These are phyloP conservation scores for Neogobius melanostomus DNA, from an alignment of 2,113 vertebrate species.

Conservation along the genomic window DNA sequence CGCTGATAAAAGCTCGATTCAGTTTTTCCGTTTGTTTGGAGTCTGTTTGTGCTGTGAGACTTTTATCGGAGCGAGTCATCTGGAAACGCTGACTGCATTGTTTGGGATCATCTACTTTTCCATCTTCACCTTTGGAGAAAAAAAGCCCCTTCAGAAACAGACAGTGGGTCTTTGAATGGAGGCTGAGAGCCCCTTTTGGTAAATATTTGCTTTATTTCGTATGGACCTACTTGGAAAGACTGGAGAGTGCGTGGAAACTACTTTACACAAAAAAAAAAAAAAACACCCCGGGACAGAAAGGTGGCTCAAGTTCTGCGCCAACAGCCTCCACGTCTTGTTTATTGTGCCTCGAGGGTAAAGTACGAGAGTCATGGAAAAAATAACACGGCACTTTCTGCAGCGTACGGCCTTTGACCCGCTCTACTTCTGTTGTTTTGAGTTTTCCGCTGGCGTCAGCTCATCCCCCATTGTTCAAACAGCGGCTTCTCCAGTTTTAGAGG, in stretches of 20 bases:
- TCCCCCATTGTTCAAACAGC: background rate
- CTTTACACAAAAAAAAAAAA: too few relatives aligned
- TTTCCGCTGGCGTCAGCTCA: constrained; percentile 34
- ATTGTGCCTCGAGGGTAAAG: constrained; percentile 9
- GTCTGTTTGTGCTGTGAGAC: background rate
- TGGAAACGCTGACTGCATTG: constrained; percentile 7
- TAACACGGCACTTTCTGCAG: constrained; percentile 6
- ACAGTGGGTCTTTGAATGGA: background rate
- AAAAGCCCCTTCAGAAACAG: background rate
- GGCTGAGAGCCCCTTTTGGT: background rate
- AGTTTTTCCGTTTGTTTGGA: constrained; percentile 34
- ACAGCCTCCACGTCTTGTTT: background rate
- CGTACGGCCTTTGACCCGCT: constrained; percentile 3
- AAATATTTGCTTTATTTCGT: background rate
- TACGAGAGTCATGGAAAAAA: constrained; percentile 9
- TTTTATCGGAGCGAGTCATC: background rate
- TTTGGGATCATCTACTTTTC: constrained; percentile 3
- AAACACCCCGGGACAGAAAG: too few relatives aligned
- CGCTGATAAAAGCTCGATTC: constrained; percentile 2
- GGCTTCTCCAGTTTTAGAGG: background rate
- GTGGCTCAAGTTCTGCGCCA: too few relatives aligned
- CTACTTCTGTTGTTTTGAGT: constrained; percentile 7
- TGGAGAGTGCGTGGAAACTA: too few relatives aligned
- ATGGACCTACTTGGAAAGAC: too few relatives aligned
- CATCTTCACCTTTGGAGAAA: background rate